Evolutionary conservation across 2,888 invertebrate species (phyloP), one percentile per base, ranked within the genome.

Genomic region (Leptothorax acervorum): DNA sequence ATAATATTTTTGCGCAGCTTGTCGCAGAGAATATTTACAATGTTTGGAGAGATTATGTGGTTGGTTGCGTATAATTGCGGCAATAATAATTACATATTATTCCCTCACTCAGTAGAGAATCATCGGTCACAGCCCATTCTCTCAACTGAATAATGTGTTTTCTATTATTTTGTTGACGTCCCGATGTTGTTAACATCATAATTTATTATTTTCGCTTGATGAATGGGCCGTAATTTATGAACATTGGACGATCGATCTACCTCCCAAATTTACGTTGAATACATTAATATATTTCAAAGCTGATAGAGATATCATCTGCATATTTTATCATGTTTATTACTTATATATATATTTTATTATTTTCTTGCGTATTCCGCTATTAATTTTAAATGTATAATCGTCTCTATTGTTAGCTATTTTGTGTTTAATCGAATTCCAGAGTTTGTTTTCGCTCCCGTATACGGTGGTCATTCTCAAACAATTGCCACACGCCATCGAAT

Each of bases 141-240:
- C 71, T 45, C 76, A 39, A 45, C 65, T 60, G 79, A 74, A 81
- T 81, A 48, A 81, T 74, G 74, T 74, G 75, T 81, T 81, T 81
- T 81, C 79, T 81, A 81, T 81, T 81, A 81, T 81, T 81, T 74
- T 74, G 79, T 74, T 81, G 74, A 81, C 79, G 9, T 73, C 60
- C 57, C 48, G 79, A 55, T 81, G 74, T 81, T 81, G 79, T 74
- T 81, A 81, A 73, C 23, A 81, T 73, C 74, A 39, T 81, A 73
- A 81, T 81, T 81, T 81, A 81, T 81, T 81, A 74, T 81, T 81
- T 81, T 81, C 74, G 79, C 74, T 71, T 81, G 79, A 81, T 81
- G 79, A 74, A 81, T 81, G 79, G 48, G 23, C 23, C 23, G 48
- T 81, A 81, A 81, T 81, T 81, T 81, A 60, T 74, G 60, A 74